Percentiles rank a stretch among this genome's conserved stretches.
These are phyloP conservation scores for Tiphia femorata DNA, from an alignment of 2,888 invertebrate species.

Conservation along the genomic window DNA sequence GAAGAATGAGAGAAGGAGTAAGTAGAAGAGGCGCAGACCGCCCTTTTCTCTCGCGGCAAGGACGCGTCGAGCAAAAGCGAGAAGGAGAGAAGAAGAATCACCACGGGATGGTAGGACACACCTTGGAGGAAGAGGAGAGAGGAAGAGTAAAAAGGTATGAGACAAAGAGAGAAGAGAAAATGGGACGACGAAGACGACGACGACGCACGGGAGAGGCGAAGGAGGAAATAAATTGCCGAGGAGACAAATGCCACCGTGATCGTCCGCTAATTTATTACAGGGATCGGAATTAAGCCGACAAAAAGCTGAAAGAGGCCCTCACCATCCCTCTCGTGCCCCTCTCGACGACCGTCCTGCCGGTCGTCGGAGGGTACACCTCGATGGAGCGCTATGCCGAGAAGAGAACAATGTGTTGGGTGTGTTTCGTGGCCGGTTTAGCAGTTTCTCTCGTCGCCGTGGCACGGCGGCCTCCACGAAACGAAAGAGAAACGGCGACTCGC, in stretches of 20 bases:
- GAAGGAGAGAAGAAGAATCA: conserved; percentile 10
- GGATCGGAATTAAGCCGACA: conserved; percentile 64
- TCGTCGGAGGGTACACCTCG: conserved; percentile 29
- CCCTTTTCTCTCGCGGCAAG: conserved; percentile 54
- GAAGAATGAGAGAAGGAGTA: conserved; percentile 20
- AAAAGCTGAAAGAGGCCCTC: conserved; percentile 55
- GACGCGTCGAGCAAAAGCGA: conserved; percentile 30
- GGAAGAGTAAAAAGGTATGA: neutral
- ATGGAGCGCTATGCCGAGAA: too few species aligned
- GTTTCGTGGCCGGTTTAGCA: conserved; percentile 41
- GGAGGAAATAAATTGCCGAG: conserved; percentile 58
- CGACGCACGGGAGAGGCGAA: conserved; percentile 1
- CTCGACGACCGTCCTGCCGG: conserved; percentile 11
- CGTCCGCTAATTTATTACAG: conserved; percentile 66
- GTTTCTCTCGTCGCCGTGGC: conserved; percentile 26
- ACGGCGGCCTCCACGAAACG: conserved; percentile 14
- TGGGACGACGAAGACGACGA: neutral
- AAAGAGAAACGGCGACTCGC: conserved; percentile 13
- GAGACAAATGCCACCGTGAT: conserved; percentile 68
- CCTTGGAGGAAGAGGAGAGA: conserved; percentile 3
- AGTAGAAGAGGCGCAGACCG: conserved; percentile 22
- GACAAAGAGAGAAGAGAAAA: conserved; percentile 3
- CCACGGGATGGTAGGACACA: conserved; percentile 6
- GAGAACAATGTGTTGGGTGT: conserved; percentile 60
- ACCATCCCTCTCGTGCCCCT: neutral